Evolutionary conservation across 2,113 vertebrate species (phyloP), one percentile per base, ranked within the genome.

Genomic region (Nothobranchius kuhntae): DNA sequence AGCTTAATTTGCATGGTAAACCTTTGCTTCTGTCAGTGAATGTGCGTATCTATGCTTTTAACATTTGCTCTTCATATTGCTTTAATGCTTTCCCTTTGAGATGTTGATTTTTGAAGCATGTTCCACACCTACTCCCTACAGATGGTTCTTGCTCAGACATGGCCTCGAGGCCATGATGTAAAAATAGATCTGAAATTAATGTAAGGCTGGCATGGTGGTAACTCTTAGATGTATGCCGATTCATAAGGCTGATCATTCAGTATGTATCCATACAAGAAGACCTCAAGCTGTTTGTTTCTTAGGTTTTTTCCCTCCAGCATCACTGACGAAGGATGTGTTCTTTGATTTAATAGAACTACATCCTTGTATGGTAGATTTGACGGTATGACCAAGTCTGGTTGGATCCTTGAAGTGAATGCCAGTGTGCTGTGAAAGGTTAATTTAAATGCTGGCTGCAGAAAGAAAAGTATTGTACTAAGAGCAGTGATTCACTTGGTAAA

Each of bases 131-230:
- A 42, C 52, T 47, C 65, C 73, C 79, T 65, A 50, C 80, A 72
- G 78, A 55, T 74, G 13, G 59, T 78, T 63, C 83, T 81, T 84
- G 77, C 82, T 76, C 68, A 73, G 68, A 89, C 70, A 73, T 86
- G 71, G 61, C 80, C 79, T 71, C 50, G 24, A 66, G 84, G 71
- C 55, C 58, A 61, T 35, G 59, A 58, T 58, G 57, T 81, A 78
- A 83, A 85, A 86, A 69, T 75, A 68, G 81, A 90, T 82, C 38
- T 75, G 64, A 80, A 87, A 87, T 87, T 55, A 87, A 85, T 78
- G 68, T 74, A 65, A 67, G 58, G 58, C 61, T 66, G 65, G 21
- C 13, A 38, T 24, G 24, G 69, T 76, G 55, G 69, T 64, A 52
- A 59, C 47, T 64, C 13, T 83, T 53, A 79, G 61, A 83, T 84